phyloP scores from a whole-genome alignment of 2,113 vertebrate genomes.

The Pangasianodon gigas region DNA sequence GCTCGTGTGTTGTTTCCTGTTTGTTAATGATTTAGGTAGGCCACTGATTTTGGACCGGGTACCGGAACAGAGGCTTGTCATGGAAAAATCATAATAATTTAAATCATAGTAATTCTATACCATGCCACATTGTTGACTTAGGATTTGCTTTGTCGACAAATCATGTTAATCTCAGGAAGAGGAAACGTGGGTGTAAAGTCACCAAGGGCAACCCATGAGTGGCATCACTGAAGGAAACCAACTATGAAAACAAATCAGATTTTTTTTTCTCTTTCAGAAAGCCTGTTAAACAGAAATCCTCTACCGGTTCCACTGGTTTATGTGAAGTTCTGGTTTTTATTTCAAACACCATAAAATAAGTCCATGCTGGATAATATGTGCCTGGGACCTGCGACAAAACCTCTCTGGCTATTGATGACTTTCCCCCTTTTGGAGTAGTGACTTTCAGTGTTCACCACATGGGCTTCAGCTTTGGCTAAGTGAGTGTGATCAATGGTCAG shows the following conservation, averaged over 20 bases:
- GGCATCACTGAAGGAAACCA: conserved; percentile 68
- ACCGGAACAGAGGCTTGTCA: conserved; percentile 61
- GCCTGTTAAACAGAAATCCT: conserved; percentile 5
- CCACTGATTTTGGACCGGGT: conserved; percentile 74
- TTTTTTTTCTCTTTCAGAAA: conserved; percentile 53
- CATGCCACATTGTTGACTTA: conserved; percentile 61
- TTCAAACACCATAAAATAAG: not conserved
- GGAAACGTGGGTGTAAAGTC: conserved; percentile 57
- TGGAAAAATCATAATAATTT: conserved; percentile 57
- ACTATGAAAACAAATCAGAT: conserved; percentile 74
- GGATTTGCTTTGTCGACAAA: conserved; percentile 58
- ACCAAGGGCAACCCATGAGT: conserved; percentile 58
- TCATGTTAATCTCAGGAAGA: conserved; percentile 46
- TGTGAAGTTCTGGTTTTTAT: not conserved
- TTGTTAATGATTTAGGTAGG: conserved; percentile 75
- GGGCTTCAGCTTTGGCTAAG: conserved; percentile 14
- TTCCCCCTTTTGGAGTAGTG: not conserved
- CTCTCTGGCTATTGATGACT: not conserved
- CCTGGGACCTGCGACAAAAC: conserved; percentile 16
- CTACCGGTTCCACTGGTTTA: conserved; percentile 3
- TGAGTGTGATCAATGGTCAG: conserved; percentile 34
- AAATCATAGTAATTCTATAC: conserved; percentile 64
- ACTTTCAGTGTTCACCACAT: not conserved
- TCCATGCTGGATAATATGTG: conserved; percentile 4
- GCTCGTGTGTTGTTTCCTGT: conserved; percentile 60